phyloP scores from a whole-genome alignment of 2,888 invertebrate genomes.

The Cremastobaeus sp. region DNA sequence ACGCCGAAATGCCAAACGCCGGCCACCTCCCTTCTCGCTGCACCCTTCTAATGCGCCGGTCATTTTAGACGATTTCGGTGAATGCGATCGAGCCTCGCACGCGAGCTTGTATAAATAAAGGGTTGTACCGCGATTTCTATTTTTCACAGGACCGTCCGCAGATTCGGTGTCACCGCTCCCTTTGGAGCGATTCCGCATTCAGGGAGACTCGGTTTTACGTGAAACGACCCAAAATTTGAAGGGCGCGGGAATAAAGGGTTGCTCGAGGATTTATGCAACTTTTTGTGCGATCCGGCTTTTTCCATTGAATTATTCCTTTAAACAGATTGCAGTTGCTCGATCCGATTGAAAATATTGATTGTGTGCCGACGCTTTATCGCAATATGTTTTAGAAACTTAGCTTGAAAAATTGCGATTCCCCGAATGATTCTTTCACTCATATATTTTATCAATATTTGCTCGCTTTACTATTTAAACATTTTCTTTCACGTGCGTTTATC shows the following conservation, averaged over 20 bases:
- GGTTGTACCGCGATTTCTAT: conserved; percentile 68
- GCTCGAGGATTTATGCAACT: conserved; percentile 41
- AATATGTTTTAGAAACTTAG: no score
- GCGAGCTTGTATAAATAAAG: conserved; percentile 75
- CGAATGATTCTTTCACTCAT: no score
- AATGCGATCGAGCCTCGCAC: conserved; percentile 58
- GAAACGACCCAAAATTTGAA: conserved; percentile 51
- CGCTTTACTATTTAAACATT: no score
- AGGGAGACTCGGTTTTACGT: conserved; percentile 50
- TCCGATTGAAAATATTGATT: conserved; percentile 25
- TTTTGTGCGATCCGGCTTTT: conserved; percentile 22
- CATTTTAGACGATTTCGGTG: conserved; percentile 56
- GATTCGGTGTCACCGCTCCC: conserved; percentile 49
- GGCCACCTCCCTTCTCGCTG: conserved; percentile 34
- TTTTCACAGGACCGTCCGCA: conserved; percentile 37
- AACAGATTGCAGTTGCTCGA: conserved; percentile 9
- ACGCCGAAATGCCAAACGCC: conserved; percentile 66
- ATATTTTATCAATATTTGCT: no score
- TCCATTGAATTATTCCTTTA: conserved; percentile 34
- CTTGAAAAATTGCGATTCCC: no score
- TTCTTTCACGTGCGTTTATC: no score
- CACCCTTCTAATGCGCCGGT: conserved; percentile 62
- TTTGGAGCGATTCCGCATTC: conserved; percentile 52
- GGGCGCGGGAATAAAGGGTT: conserved; percentile 38
- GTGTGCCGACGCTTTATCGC: conserved; percentile 6